Evolutionary conservation across 2,888 invertebrate genomes (phyloP).

Genomic region (Drosophila anomalata): DNA sequence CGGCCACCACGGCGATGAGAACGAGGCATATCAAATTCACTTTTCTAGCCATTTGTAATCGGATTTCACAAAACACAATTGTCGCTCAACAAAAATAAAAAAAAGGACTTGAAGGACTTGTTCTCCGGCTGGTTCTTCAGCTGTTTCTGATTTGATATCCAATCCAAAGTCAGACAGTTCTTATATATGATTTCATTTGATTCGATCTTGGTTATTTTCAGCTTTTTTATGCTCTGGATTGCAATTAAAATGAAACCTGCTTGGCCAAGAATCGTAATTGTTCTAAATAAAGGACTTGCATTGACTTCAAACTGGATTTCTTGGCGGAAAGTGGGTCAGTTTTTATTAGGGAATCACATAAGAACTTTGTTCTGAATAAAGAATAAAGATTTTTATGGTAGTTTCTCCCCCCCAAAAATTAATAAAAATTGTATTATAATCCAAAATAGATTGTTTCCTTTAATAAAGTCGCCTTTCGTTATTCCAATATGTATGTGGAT

Average conservation of each 20-base stretch:
- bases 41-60: conserved; percentile 44
- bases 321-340: conserved; percentile 17
- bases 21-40: conserved; percentile 43
- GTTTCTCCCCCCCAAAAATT: background rate
- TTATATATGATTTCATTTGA: conserved; percentile 28
- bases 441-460: background rate
- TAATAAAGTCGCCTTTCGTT: background rate
- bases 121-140: background rate
- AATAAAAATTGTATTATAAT: background rate
- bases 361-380: background rate
- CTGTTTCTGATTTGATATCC: conserved; percentile 20
- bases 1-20: conserved; percentile 28
- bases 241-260: conserved; percentile 11
- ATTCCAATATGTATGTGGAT: background rate
- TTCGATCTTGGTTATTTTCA: background rate
- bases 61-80: background rate
- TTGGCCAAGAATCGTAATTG: background rate
- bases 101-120: background rate
- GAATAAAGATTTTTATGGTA: background rate
- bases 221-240: background rate
- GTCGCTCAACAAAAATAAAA: background rate
- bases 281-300: conserved; percentile 2
- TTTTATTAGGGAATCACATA: background rate
- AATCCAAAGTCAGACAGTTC: background rate
- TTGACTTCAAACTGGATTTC: conserved; percentile 13